Base-by-base conservation (phyloP, 2,797 vertebrate species). In the Thripadectes ignobilis region DNA sequence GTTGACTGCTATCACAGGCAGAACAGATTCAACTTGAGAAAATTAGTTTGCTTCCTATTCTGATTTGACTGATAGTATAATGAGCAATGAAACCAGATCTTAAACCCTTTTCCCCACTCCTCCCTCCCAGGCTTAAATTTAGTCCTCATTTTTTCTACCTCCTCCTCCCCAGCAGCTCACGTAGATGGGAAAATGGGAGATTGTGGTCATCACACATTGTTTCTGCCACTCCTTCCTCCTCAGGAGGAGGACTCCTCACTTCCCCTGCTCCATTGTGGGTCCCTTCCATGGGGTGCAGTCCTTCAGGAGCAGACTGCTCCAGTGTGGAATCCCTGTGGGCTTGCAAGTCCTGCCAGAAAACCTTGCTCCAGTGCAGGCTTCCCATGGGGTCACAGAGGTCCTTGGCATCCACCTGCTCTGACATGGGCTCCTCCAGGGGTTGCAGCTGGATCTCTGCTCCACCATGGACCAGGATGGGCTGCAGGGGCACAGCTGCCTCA, bases 151-250 rank as follows among this genome's bases (percentile, higher is more conserved):
- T 68, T 51, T 19, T 68, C 7, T 34, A 2, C 7, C 6, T 57
- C 7, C 43, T 34, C 21, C 8, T n/a, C 11, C 3, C 5, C 10
- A 57, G 59, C 18, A 13, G 29, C 1, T 0, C n/a, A 36, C 7
- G 19, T 23, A 26, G 7, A 32, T 10, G 12, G 49, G 22, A 48
- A 62, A 36, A 69, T 29, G 36, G 43, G 15, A 69, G 11, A 12
- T 12, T 39, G 13, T 10, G 4, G 13, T n/a, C 26, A 73, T 43
- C 24, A 29, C 10, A 7, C 21, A 6, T 45, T 48, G 9, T n/a
- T 19, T 39, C 34, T 72, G 34, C 43, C 4, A 6, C 34, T 55
- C 29, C 34, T 55, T 73, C 24, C 29, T 55, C 15, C 41, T 54
- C 15, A 32, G 10, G 6, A 12, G 20, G 19, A 54, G 23, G n/a